Conservation (phyloP, 2,113 vertebrate genomes). For the Cyprinodon tularosa region DNA sequence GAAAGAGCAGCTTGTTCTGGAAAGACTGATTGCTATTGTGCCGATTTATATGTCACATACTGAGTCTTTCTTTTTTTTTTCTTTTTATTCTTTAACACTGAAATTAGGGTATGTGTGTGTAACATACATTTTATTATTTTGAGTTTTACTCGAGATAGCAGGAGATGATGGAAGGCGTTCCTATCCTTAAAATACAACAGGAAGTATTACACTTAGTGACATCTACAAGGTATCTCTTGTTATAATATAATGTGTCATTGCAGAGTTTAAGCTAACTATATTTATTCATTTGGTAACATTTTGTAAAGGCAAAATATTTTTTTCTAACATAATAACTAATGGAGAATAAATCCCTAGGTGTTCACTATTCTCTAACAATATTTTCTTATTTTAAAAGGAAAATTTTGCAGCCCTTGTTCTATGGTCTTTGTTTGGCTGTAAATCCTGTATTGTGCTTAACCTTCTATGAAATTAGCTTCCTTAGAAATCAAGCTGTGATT, state of each 20-base stretch:
- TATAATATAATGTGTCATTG: not conserved
- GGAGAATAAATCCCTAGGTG: no score
- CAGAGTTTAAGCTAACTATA: no score
- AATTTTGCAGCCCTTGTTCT: no score
- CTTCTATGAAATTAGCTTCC: no score
- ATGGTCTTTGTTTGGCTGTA: no score
- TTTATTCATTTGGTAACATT: no score
- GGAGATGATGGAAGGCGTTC: not conserved
- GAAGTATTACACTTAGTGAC: not conserved
- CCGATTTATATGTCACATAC: conserved; percentile 10
- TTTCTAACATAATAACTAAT: no score
- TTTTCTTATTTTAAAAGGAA: no score
- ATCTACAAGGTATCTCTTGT: not conserved
- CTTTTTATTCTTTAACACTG: conserved; percentile 11
- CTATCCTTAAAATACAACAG: not conserved
- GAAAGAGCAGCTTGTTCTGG: not conserved
- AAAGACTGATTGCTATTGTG: conserved; percentile 6
- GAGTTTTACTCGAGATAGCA: conserved; percentile 1
- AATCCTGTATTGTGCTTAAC: no score
- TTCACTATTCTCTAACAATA: no score
- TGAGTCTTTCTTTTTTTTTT: not conserved
- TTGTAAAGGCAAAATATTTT: no score
- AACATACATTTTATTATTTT: not conserved
- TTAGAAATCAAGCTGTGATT: no score
- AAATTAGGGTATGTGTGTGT: conserved; percentile 2